Conservation (phyloP, 2,113 vertebrate genomes). For the Laterallus jamaicensis region DNA sequence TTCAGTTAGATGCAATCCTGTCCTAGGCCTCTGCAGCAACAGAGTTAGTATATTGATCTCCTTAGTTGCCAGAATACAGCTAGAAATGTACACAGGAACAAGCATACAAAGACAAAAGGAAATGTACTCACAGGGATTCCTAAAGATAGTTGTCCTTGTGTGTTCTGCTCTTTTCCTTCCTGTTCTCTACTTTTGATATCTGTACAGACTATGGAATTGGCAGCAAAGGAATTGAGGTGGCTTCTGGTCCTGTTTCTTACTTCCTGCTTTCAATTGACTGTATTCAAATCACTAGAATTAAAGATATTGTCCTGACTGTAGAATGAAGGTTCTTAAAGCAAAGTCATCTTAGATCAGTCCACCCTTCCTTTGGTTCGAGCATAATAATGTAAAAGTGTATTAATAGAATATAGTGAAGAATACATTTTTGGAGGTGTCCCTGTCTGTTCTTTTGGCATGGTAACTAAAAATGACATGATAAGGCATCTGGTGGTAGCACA, state of each 20-base stretch:
- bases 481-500: background rate
- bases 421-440: background rate
- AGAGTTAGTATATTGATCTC: fast-evolving
- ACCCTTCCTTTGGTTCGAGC: background rate
- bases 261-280: background rate
- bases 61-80: background rate
- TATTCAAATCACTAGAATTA: background rate
- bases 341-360: background rate
- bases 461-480: background rate
- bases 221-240: background rate
- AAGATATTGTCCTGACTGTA: background rate
- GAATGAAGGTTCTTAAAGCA: background rate
- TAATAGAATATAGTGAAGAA: background rate
- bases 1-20: background rate
- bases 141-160: background rate
- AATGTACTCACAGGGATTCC: background rate
- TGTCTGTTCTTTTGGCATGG: background rate
- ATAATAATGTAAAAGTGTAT: background rate
- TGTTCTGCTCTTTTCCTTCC: background rate
- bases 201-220: background rate
- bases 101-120: background rate
- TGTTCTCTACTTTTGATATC: background rate
- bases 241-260: background rate
- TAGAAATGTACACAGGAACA: background rate
- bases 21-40: background rate